Conservation (phyloP, 2,888 invertebrate species). For the Melanargia galathea region DNA sequence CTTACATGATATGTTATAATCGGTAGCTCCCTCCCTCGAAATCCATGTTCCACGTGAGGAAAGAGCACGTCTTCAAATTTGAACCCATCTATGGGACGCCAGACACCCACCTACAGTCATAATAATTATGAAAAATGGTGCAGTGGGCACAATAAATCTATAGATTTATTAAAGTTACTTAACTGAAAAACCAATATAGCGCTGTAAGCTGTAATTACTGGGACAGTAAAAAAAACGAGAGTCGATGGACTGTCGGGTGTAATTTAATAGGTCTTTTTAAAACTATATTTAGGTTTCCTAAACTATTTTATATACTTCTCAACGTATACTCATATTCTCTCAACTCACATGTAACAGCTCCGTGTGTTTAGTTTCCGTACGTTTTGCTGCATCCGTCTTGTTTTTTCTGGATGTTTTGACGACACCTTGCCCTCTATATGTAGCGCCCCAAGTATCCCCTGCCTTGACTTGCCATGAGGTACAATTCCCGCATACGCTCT, state of each 20-base stretch:
- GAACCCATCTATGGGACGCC: constrained; percentile 88
- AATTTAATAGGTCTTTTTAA: no score
- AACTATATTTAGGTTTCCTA: no score
- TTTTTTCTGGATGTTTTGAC: constrained; percentile 36
- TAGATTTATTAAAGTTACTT: no score
- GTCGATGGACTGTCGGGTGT: no score
- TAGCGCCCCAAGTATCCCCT: constrained; percentile 82
- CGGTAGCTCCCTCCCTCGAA: constrained; percentile 87
- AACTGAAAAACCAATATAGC: no score
- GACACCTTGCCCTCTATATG: constrained; percentile 57
- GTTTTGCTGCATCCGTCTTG: constrained; percentile 54
- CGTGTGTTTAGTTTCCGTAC: constrained; percentile 55
- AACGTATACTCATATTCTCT: no score
- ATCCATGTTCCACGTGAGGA: constrained; percentile 90
- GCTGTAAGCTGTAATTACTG: no score
- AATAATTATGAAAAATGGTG: no score
- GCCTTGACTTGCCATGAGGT: constrained; percentile 77
- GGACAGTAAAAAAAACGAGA: no score
- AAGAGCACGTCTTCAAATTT: constrained; percentile 87
- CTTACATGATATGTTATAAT: constrained; percentile 90
- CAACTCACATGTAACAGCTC: constrained; percentile 63
- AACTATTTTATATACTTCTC: no score
- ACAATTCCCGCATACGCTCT: constrained; percentile 73
- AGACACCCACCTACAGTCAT: constrained; percentile 83
- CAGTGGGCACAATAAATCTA: no score